These are phyloP conservation scores for Chanos chanos DNA, from an alignment of 2,797 vertebrate genomes.

Conservation along the genomic window DNA sequence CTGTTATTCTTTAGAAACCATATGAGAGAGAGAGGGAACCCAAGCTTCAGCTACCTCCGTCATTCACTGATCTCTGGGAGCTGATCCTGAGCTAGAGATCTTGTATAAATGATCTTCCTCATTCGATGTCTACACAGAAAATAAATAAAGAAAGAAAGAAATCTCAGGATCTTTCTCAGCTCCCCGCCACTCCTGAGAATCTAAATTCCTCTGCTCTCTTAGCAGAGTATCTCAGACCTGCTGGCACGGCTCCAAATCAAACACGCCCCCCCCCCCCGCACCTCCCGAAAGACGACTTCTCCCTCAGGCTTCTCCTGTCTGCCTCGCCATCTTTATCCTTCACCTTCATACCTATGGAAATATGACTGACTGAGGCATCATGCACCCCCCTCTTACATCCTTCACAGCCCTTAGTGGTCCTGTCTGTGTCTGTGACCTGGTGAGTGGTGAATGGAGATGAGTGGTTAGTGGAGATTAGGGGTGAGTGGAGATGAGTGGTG, in stretches of 20 bases:
- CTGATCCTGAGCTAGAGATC: background rate
- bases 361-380: too few species aligned
- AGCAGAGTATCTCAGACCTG: background rate
- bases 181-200: slow-evolving; percentile 6
- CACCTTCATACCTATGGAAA: too few species aligned
- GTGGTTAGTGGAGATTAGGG: too few species aligned
- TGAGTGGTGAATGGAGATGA: too few species aligned
- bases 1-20: background rate
- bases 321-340: slow-evolving; percentile 1
- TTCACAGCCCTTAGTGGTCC: too few species aligned
- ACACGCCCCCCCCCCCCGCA: too few species aligned
- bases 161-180: slow-evolving; percentile 21
- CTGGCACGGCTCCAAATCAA: slow-evolving; percentile 30
- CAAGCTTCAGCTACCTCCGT: slow-evolving; percentile 14
- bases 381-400: too few species aligned
- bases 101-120: slow-evolving; percentile 26
- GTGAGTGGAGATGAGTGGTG: too few species aligned
- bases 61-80: slow-evolving; percentile 13
- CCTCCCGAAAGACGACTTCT: slow-evolving; percentile 13
- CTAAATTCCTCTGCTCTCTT: slow-evolving; percentile 32
- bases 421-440: too few species aligned
- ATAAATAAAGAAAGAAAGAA: too few species aligned
- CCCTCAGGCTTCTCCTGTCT: slow-evolving; percentile 4
- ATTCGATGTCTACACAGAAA: too few species aligned
- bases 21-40: background rate